Conservation (phyloP, 2,797 vertebrate species). For the Alouatta caraya region DNA sequence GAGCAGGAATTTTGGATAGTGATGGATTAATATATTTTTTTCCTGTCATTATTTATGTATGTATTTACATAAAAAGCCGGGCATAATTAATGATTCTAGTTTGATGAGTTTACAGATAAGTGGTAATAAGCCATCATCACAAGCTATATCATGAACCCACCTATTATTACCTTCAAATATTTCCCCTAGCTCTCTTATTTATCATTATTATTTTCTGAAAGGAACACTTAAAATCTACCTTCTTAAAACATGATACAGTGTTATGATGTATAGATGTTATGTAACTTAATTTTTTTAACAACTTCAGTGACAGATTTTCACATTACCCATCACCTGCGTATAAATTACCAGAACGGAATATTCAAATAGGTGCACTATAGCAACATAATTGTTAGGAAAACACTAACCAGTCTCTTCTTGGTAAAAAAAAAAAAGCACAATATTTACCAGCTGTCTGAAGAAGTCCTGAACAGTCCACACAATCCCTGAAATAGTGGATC, state of each 20-base stretch:
- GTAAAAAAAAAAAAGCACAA: conserved; percentile 38
- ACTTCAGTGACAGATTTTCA: neutral
- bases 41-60: neutral
- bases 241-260: neutral
- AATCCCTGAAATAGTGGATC: conserved; percentile 42
- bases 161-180: neutral
- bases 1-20: neutral
- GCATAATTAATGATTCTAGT: neutral
- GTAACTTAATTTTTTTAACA: neutral
- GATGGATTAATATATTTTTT: neutral
- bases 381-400: conserved; percentile 32
- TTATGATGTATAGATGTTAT: neutral
- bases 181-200: neutral
- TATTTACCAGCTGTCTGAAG: conserved; percentile 78
- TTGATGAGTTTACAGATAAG: neutral
- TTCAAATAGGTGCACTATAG: conserved; percentile 52
- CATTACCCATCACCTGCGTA: neutral
- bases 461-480: conserved; percentile 61
- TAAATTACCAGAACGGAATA: conserved; percentile 5
- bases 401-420: conserved; percentile 51
- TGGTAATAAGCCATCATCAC: neutral
- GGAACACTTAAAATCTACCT: neutral
- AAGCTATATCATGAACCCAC: neutral
- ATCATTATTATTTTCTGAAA: neutral
- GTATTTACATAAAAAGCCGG: neutral